A percentile compares a stretch with the other conserved stretches of the same genome.
These are phyloP conservation scores for Hoplodrina blanda DNA, from an alignment of 2,888 invertebrate genomes.

Conservation along the genomic window DNA sequence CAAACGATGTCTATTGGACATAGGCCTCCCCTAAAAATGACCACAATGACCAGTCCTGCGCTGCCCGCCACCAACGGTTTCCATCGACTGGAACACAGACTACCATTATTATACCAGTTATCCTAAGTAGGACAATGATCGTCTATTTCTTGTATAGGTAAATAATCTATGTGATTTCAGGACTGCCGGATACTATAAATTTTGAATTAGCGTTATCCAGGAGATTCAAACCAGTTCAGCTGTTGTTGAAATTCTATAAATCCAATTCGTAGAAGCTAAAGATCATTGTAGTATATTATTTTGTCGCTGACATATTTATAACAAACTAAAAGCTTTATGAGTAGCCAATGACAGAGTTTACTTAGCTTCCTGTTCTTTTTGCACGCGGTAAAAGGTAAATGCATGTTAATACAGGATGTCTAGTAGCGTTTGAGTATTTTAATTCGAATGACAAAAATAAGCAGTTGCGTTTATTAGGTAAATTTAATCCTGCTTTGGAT, in stretches of 20 bases:
- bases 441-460: too few species aligned
- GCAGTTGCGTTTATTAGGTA: too few species aligned
- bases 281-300: slow-evolving; percentile 30
- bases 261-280: slow-evolving; percentile 44
- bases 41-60: too few species aligned
- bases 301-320: slow-evolving; percentile 35
- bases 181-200: slow-evolving; percentile 42
- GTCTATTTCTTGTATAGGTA: slow-evolving; percentile 32
- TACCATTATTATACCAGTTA: neutral
- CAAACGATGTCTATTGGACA: too few species aligned
- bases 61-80: too few species aligned
- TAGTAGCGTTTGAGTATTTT: too few species aligned
- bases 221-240: slow-evolving; percentile 13
- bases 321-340: slow-evolving; percentile 45
- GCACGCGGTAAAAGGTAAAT: slow-evolving; percentile 31
- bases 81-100: too few species aligned
- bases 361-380: slow-evolving; percentile 27
- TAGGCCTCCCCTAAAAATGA: too few species aligned
- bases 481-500: too few species aligned
- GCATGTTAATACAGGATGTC: neutral
- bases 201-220: slow-evolving; percentile 46
- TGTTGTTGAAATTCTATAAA: slow-evolving; percentile 22
- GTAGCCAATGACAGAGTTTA: slow-evolving; percentile 26
- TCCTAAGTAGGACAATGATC: neutral
- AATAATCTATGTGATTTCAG: slow-evolving; percentile 34